Evolutionary conservation across 2,888 invertebrate species (phyloP), one percentile per base, ranked within the genome.

Genomic region (Scaptomyza polygonia): DNA sequence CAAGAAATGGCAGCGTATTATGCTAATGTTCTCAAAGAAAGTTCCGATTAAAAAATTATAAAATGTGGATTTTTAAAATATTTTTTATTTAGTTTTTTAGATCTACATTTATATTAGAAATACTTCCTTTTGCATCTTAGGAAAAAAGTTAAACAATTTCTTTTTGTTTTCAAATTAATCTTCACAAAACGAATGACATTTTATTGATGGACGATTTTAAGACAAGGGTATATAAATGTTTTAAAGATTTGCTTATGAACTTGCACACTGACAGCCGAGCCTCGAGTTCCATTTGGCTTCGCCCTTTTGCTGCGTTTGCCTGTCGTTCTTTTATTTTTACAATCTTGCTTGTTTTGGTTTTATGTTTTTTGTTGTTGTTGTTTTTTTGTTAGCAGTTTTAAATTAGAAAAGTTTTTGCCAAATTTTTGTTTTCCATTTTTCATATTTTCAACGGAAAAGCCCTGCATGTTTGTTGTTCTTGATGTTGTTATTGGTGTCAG

Each of bases 401-500:
- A 84, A 84, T 84, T 84, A 84, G 84, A 84, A 84, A 84, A 84
- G 84, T 84, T 84, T 80, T 84, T 64, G 82, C 85, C 79, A 85
- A 82, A 85, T 85, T 81, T 88, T 88, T 85, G 79, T 84, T 84
- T 88, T 78, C 79, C 87, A 81, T 88, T 78, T 83, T 88, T 86
- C 87, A 88, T 86, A 86, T 88, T 84, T 88, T 84, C 86, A 71
- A 76, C 80, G 84, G 82, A 80, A 74, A 55, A 74, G 84, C 72
- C 65, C 64, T 74, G 87, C 86, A 76, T 86, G 76, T 66, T 79
- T 76, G 67, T 79, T 79, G 80, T 73, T 64, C 64, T 68, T 79
- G 63, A 64, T 75, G 63, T 66, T 75, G 62, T 51, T 66, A 45
- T 62, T 67, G 71, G 73, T 81, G 76, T 66, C 69, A 67, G 72